A percentile compares a stretch with the other conserved stretches of the same genome.
Conservation (phyloP, 2,113 vertebrate species). For the Marcusenius ussheri region DNA sequence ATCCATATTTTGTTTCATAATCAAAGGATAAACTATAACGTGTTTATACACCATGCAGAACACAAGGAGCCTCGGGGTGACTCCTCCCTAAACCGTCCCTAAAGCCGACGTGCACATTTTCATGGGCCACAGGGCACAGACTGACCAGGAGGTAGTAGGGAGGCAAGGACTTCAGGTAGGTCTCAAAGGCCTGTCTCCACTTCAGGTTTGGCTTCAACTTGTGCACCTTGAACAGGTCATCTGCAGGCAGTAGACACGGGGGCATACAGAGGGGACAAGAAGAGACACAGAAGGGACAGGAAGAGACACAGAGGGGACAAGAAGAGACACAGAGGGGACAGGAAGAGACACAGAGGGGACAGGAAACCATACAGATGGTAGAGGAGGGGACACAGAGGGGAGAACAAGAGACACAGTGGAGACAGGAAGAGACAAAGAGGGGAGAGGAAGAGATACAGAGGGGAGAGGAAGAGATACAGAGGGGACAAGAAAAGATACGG, state of each 20-base stretch:
- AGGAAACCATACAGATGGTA: background rate
- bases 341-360: background rate
- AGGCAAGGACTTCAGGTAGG: constrained; percentile 95
- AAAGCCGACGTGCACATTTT: background rate
- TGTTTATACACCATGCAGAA: background rate
- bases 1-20: background rate
- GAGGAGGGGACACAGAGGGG: background rate
- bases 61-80: background rate
- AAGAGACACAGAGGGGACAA: background rate
- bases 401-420: background rate
- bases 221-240: constrained; percentile 96
- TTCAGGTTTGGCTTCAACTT: constrained; percentile 91
- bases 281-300: background rate
- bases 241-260: constrained; percentile 48
- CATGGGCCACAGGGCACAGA: background rate
- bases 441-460: background rate
- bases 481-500: constrained; percentile 23
- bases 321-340: background rate
- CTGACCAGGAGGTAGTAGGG: constrained; percentile 93
- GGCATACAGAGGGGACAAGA: background rate
- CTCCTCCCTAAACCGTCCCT: background rate
- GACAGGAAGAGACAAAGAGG: background rate
- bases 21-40: background rate
- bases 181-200: constrained; percentile 95
- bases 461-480: background rate